phyloP scores from a whole-genome alignment of 2,888 invertebrate genomes.

The Uloborus plumipes region DNA sequence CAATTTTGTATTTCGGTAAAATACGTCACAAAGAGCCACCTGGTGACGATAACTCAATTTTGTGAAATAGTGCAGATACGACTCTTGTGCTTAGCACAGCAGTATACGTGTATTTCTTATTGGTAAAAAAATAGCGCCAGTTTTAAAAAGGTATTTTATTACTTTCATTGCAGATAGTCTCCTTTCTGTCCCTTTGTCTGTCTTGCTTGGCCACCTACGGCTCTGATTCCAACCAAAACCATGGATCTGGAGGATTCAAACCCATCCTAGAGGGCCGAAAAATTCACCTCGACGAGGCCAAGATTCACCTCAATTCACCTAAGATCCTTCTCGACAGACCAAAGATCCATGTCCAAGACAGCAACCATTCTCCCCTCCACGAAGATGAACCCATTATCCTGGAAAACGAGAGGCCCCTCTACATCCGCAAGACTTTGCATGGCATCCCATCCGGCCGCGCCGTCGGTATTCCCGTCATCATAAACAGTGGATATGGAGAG shows the following conservation, averaged over 20 bases:
- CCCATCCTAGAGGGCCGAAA: background rate
- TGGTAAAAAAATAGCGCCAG: too few relatives aligned
- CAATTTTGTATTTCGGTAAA: too few relatives aligned
- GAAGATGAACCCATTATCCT: conserved; percentile 13
- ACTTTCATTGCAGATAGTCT: conserved; percentile 10
- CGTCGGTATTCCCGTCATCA: background rate
- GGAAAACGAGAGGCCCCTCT: conserved; percentile 15
- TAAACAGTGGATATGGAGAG: conserved; percentile 24
- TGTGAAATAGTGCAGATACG: too few relatives aligned
- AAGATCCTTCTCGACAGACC: conserved; percentile 8
- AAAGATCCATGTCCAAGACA: background rate
- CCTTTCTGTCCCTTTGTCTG: conserved; percentile 11
- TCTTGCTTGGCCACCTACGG: conserved; percentile 38
- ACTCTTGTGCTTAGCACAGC: too few relatives aligned
- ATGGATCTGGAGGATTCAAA: background rate
- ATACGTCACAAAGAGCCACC: too few relatives aligned
- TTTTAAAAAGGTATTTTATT: too few relatives aligned
- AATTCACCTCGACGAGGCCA: conserved; percentile 13
- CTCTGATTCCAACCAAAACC: background rate
- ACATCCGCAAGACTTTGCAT: conserved; percentile 16
- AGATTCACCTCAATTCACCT: conserved; percentile 9
- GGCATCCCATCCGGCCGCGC: conserved; percentile 6
- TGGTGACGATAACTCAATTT: too few relatives aligned
- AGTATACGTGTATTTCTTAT: too few relatives aligned
- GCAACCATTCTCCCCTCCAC: background rate